Percentiles rank a stretch among this genome's conserved stretches.
phyloP scores from a whole-genome alignment of 2,113 vertebrate genomes.

The Burhinus oedicnemus region DNA sequence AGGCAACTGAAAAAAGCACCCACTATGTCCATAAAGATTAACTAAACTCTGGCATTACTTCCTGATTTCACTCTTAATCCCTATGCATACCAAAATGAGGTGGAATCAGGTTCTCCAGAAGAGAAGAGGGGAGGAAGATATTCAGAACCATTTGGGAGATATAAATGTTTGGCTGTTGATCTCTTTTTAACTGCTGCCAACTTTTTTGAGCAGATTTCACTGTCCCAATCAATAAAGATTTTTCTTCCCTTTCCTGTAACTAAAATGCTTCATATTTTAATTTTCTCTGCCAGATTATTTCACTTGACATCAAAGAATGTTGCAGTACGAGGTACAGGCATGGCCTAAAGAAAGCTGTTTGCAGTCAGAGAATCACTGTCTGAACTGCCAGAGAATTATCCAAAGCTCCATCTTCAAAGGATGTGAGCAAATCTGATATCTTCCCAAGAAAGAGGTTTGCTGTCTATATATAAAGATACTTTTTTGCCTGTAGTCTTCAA shows the following conservation, averaged over 20 bases:
- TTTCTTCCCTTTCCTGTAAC: constrained; percentile 32
- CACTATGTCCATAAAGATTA: not conserved
- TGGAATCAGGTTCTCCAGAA: not conserved
- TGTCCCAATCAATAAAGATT: constrained; percentile 7
- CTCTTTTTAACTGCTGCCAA: constrained; percentile 30
- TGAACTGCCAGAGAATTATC: constrained; percentile 42
- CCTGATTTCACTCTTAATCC: not conserved
- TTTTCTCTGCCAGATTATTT: constrained; percentile 54
- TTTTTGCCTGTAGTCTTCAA: constrained; percentile 24
- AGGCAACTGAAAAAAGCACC: not conserved
- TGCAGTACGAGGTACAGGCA: constrained; percentile 31
- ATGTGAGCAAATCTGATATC: constrained; percentile 3
- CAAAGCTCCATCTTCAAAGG: constrained; percentile 59
- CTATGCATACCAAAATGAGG: not conserved
- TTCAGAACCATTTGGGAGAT: not conserved
- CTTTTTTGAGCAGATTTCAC: not conserved
- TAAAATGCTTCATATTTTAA: constrained; percentile 50
- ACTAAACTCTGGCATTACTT: not conserved
- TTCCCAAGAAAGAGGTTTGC: constrained; percentile 27
- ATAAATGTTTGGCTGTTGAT: not conserved
- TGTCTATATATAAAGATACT: not conserved
- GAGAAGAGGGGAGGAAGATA: not conserved
- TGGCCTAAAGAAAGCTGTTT: constrained; percentile 57
- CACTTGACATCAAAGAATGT: constrained; percentile 42
- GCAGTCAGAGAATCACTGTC: constrained; percentile 11